Conservation (phyloP, 2,113 vertebrate species). For the Cololabis saira region DNA sequence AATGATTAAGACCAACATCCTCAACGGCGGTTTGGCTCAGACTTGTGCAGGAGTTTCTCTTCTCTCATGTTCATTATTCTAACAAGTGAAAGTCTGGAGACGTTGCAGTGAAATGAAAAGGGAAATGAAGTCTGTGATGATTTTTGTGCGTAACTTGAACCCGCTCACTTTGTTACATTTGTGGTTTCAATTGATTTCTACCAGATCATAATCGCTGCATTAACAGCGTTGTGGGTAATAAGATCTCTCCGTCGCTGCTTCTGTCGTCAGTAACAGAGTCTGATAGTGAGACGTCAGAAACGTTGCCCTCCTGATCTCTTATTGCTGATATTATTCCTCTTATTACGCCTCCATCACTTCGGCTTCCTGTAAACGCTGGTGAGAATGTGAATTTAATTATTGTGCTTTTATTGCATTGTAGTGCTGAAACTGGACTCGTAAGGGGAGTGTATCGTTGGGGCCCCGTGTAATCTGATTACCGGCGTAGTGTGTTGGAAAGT, state of each 20-base stretch:
- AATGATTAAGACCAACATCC: too few relatives aligned
- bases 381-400: conserved; percentile 87
- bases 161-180: conserved; percentile 72
- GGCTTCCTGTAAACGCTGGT: conserved; percentile 87
- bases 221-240: conserved; percentile 76
- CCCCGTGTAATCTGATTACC: conserved; percentile 94
- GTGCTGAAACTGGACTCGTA: conserved; percentile 89
- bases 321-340: conserved; percentile 63
- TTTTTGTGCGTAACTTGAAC: conserved; percentile 71
- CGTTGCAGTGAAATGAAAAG: too few relatives aligned
- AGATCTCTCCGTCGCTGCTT: conserved; percentile 76
- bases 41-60: too few relatives aligned
- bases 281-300: conserved; percentile 73
- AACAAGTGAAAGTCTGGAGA: too few relatives aligned
- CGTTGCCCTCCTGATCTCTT: conserved; percentile 59
- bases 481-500: conserved; percentile 91
- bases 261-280: conserved; percentile 58
- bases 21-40: too few relatives aligned
- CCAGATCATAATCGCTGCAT: conserved; percentile 80
- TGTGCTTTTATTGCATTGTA: conserved; percentile 88
- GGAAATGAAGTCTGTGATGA: conserved; percentile 8
- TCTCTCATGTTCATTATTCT: too few relatives aligned
- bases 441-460: conserved; percentile 89
- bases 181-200: conserved; percentile 80
- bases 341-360: conserved; percentile 67